Evolutionary conservation across 2,888 invertebrate genomes (phyloP).

Genomic region (Diplolepis rosae): DNA sequence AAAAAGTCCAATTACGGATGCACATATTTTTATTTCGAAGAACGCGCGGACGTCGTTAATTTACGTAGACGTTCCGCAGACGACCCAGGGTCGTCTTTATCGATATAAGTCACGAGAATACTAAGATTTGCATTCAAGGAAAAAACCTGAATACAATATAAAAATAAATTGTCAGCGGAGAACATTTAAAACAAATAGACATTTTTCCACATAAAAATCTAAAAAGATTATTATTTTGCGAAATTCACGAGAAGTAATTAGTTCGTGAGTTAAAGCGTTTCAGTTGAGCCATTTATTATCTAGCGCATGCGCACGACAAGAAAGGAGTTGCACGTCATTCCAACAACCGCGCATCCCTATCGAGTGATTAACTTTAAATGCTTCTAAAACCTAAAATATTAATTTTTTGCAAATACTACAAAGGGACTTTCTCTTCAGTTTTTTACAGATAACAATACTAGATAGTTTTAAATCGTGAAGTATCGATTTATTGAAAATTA

Average conservation of each 20-base stretch:
- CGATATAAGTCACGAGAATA: neutral
- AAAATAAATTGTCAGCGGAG: neutral
- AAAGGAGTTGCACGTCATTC: neutral
- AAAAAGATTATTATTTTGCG: neutral
- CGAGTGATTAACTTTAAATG: neutral
- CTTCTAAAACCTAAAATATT: neutral
- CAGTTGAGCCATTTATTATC: neutral
- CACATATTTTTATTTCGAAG: slow-evolving; percentile 40
- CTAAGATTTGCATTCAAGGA: neutral
- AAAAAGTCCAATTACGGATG: slow-evolving; percentile 44
- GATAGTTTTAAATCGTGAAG: neutral
- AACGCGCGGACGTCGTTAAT: slow-evolving; percentile 38
- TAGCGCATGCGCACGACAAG: neutral
- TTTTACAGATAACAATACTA: neutral
- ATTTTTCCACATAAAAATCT: neutral
- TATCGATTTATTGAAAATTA: neutral
- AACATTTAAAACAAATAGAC: too few species aligned
- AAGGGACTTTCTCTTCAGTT: neutral
- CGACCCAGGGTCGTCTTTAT: neutral
- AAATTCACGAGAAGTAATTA: neutral
- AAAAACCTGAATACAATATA: neutral
- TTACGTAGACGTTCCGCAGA: slow-evolving; percentile 27
- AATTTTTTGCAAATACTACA: neutral
- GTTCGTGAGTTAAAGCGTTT: neutral
- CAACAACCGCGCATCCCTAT: neutral